A percentile compares a stretch with the other conserved stretches of the same genome.
phyloP scores from a whole-genome alignment of 2,113 vertebrate species.

The Enhydra lutris region DNA sequence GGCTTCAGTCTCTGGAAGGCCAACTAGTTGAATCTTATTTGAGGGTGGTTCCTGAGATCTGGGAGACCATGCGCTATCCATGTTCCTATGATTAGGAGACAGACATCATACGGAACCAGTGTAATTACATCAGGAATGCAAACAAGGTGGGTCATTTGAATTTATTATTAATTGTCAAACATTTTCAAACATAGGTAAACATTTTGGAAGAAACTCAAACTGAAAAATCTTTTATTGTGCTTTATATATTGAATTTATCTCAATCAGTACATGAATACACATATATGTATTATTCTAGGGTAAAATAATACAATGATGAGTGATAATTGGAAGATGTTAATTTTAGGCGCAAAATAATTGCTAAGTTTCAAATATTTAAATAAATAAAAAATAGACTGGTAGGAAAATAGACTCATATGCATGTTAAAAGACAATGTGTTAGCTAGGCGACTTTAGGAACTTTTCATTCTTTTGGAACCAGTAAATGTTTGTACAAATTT shows the following conservation, averaged over 20 bases:
- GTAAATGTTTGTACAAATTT: conserved; percentile 56
- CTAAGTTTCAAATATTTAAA: conserved; percentile 52
- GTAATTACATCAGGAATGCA: not conserved
- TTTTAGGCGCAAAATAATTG: conserved; percentile 36
- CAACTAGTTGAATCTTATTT: not conserved
- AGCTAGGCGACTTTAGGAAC: conserved; percentile 44
- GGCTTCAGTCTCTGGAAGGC: not conserved
- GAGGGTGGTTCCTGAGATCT: not conserved
- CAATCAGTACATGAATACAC: not conserved
- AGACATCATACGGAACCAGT: not conserved
- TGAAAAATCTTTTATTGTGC: not conserved
- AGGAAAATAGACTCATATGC: not conserved
- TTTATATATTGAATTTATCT: conserved; percentile 19
- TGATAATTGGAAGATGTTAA: conserved; percentile 49
- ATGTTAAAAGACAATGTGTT: not conserved
- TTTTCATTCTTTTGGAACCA: conserved; percentile 44
- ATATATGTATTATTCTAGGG: not conserved
- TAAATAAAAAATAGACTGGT: conserved; percentile 22
- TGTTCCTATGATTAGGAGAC: not conserved
- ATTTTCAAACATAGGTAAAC: not conserved
- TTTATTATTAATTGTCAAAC: not conserved
- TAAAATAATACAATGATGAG: conserved; percentile 21
- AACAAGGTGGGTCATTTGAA: not conserved
- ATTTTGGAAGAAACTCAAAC: not conserved
- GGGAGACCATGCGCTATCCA: not conserved